Percentiles rank a stretch among this genome's conserved stretches.
Conservation (phyloP, 2,113 vertebrate species). For the Phylloscopus trochilus region DNA sequence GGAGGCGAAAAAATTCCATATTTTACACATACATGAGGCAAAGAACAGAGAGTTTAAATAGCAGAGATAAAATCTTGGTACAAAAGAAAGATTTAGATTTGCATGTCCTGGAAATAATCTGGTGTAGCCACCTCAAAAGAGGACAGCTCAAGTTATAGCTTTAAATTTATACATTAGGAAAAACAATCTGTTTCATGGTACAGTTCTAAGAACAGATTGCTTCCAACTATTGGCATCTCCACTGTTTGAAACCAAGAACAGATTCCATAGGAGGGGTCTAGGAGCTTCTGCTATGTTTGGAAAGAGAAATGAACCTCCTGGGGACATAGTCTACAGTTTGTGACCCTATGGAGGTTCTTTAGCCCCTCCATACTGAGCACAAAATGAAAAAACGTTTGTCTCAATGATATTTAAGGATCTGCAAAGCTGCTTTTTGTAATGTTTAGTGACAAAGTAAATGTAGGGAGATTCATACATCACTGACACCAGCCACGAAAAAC, state of each 20-base stretch:
- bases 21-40: rapidly evolving
- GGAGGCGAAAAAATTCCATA: rapidly evolving
- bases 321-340: background rate
- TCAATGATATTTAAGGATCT: background rate
- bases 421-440: background rate
- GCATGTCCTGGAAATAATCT: background rate
- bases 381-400: background rate
- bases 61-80: background rate
- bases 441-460: background rate
- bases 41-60: background rate
- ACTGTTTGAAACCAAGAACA: background rate
- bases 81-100: background rate
- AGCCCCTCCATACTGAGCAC: rapidly evolving
- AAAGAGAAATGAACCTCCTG: background rate
- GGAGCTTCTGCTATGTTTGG: background rate
- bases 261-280: background rate
- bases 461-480: background rate
- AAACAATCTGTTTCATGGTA: background rate
- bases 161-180: background rate
- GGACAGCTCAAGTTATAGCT: background rate
- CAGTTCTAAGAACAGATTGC: rapidly evolving
- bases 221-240: background rate
- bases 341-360: background rate
- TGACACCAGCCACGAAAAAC: background rate
- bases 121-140: background rate